Base-by-base conservation (phyloP, 2,888 invertebrate species). In the Disparrhopalites patrizii region DNA sequence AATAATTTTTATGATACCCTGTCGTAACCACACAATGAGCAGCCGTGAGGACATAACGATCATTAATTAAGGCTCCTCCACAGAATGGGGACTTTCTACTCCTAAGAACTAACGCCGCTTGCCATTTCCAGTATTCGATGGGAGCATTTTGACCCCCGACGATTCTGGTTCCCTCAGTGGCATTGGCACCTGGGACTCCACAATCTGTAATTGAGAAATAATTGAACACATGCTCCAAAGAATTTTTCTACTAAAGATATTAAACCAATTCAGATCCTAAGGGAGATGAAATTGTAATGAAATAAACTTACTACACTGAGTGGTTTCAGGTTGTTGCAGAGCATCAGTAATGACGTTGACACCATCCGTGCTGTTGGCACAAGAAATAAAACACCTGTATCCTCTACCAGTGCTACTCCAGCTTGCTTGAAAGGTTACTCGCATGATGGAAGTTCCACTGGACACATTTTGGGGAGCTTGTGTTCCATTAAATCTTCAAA, bases 41-140 rank as follows among this genome's bases (percentile, higher is more conserved):
- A 30, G 69, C 69, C n/a, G 68, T 70, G 0, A 73, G 25, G 18
- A 71, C 38, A 33, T 69, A 72, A 15, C 69, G 47, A 47, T 74
- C 70, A 31, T 67, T 70, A 15, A 74, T 70, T 1, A 73, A 38
- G 27, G 51, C 43, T 5, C 66, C 70, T 10, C 71, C 73, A 55
- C 74, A 74, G 52, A 74, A 70, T 10, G 74, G 74, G 20, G 58
- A 55, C 7, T 65, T 62, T 36, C 67, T 54, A 3, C 58, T 54
- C 58, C 64, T 43, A 13, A 70, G 51, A 23, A 69, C 67, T 55
- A 74, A 47, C 1, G 67, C 70, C 25, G 65, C 57, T 60, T 74
- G 74, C 74, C 74, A 74, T 54, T 67, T 68, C 72, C 72, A 74
- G 20, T 60, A 67, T 1, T 69, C 61, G 3, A 68, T 65, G 8